These are phyloP conservation scores for Propsilocerus akamusi DNA, from an alignment of 1,140 invertebrate genomes.

Conservation along the genomic window DNA sequence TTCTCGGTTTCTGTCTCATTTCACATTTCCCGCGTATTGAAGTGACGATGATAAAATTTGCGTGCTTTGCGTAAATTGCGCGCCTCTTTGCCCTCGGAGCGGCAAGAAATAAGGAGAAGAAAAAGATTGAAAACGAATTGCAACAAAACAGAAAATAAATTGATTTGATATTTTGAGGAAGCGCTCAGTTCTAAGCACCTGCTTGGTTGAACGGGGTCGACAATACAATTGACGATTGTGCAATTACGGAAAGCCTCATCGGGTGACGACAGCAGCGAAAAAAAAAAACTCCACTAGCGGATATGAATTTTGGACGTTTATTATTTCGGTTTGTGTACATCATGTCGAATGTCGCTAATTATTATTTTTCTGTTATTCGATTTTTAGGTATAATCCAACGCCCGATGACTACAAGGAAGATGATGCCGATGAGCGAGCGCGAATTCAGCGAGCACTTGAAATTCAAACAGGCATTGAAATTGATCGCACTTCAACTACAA, in stretches of 20 bases:
- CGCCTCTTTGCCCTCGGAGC: no score
- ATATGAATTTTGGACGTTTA: neutral
- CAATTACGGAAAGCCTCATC: neutral
- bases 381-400: neutral
- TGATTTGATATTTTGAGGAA: neutral
- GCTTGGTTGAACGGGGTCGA: neutral
- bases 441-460: slow-evolving; percentile 47
- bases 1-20: neutral
- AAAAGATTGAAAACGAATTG: no score
- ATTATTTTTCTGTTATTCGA: neutral
- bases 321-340: neutral
- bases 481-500: slow-evolving; percentile 10
- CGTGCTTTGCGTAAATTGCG: no score
- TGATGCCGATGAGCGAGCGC: slow-evolving; percentile 52
- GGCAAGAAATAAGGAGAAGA: no score
- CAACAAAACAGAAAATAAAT: neutral
- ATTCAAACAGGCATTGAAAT: slow-evolving; percentile 54
- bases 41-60: no score
- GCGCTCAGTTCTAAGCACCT: neutral
- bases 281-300: no score
- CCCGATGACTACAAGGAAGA: slow-evolving; percentile 14
- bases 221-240: neutral
- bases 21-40: neutral
- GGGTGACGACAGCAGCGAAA: neutral
- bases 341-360: neutral